A percentile compares a stretch with the other conserved stretches of the same genome.
Conservation (phyloP, 2,797 vertebrate species). For the Amphiprion clarkii region DNA sequence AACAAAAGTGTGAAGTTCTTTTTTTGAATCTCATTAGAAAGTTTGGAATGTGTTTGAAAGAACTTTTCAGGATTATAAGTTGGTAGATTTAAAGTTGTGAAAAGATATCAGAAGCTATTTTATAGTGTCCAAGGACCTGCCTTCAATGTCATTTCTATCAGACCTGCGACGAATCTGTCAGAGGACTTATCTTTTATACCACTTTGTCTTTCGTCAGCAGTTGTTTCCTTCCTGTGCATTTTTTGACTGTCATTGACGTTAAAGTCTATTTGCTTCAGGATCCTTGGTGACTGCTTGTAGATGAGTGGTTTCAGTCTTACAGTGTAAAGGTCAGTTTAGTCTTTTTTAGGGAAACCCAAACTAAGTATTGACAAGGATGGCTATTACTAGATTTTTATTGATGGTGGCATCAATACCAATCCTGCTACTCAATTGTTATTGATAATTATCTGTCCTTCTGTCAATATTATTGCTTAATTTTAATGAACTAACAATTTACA, state of each 20-base stretch:
- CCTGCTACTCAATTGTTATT: neutral
- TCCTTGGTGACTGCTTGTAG: constrained; percentile 28
- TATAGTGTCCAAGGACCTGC: constrained; percentile 9
- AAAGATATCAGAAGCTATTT: constrained; percentile 32
- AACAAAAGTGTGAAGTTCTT: neutral
- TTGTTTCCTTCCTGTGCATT: constrained; percentile 33
- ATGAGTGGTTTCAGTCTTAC: constrained; percentile 13
- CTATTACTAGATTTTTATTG: too few relatives aligned
- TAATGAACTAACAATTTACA: too few relatives aligned
- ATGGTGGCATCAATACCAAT: neutral
- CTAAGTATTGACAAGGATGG: neutral
- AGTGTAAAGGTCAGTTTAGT: constrained; percentile 18
- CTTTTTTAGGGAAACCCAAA: neutral
- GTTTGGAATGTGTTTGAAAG: neutral
- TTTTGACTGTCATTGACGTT: constrained; percentile 41
- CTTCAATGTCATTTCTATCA: constrained; percentile 31
- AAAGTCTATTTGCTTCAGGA: constrained; percentile 27
- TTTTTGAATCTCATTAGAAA: constrained; percentile 10
- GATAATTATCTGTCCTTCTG: neutral
- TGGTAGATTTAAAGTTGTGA: constrained; percentile 20
- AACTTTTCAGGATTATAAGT: constrained; percentile 7
- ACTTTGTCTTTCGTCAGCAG: constrained; percentile 32
- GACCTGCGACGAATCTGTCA: constrained; percentile 33
- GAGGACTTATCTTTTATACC: constrained; percentile 47
- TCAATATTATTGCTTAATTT: too few relatives aligned